phyloP scores from a whole-genome alignment of 30 jellyfish, hydroid and myxozoan species.

The Rhopilema esculentum region DNA sequence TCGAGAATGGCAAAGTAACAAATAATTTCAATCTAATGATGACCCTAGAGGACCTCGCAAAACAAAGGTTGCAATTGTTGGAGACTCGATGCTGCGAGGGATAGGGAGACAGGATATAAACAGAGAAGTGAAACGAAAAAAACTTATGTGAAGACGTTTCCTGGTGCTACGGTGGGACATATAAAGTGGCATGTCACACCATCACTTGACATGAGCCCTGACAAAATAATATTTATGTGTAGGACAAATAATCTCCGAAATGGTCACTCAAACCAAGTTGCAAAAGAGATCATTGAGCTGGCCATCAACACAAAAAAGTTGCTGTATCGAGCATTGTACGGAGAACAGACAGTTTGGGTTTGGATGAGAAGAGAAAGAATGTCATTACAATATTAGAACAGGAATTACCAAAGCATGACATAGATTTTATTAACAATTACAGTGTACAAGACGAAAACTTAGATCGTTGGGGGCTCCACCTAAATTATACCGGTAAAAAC shows the following conservation, averaged over 20 bases:
- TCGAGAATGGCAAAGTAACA: too few species aligned
- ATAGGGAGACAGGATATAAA: conserved; percentile 10
- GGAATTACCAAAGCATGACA: conserved; percentile 19
- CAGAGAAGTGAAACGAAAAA: conserved; percentile 26
- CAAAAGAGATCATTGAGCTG: conserved; percentile 41
- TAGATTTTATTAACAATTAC: conserved; percentile 19
- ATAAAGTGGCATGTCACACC: conserved; percentile 33
- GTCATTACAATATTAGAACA: too few species aligned
- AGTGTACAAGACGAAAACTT: conserved; percentile 6
- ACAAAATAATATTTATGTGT: conserved; percentile 15
- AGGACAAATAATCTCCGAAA: conserved; percentile 36
- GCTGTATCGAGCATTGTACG: too few species aligned
- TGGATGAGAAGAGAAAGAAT: too few species aligned
- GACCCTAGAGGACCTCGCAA: too few species aligned
- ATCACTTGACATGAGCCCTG: conserved; percentile 29
- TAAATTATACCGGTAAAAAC: conserved; percentile 23
- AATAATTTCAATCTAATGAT: too few species aligned
- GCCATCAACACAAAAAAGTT: conserved; percentile 31
- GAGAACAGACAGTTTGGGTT: conserved; percentile 17
- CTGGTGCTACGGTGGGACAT: conserved; percentile 48
- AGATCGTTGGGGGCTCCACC: conserved; percentile 44
- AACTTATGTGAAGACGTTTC: conserved; percentile 35
- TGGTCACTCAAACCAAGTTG: conserved; percentile 26
- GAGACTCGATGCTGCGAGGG: conserved; percentile 48
- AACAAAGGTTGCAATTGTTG: too few species aligned